Evolutionary conservation across 2,888 invertebrate genomes (phyloP).

Genomic region (Rhorus exstirpatorius): DNA sequence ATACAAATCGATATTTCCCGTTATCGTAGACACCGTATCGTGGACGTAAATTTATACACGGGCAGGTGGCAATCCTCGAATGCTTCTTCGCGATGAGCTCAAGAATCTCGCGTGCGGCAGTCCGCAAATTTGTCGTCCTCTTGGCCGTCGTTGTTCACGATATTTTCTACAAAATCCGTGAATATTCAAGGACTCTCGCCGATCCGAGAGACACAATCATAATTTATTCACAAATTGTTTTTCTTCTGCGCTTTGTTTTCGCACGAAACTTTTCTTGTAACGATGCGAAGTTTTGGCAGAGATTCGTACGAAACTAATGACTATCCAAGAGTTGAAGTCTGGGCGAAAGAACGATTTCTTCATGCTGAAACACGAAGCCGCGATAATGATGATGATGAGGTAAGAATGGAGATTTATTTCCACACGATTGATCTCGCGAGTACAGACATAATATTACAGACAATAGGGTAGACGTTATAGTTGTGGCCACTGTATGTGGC

Average conservation of each 20-base stretch:
- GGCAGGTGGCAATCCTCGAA: constrained; percentile 42
- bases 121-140: constrained; percentile 51
- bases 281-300: constrained; percentile 6
- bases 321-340: constrained; percentile 41
- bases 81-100: constrained; percentile 55
- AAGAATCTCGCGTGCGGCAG: constrained; percentile 63
- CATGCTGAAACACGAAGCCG: constrained; percentile 2
- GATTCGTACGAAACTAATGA: constrained; percentile 11
- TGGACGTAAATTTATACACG: background rate
- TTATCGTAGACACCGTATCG: constrained; percentile 36
- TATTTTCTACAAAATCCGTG: constrained; percentile 46
- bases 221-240: constrained; percentile 49
- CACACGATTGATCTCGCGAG: constrained; percentile 22
- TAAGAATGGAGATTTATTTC: constrained; percentile 15
- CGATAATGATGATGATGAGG: constrained; percentile 16
- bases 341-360: constrained; percentile 15
- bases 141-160: constrained; percentile 16
- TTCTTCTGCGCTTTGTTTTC: constrained; percentile 11
- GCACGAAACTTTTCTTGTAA: constrained; percentile 20
- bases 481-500: too few species aligned
- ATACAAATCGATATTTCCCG: constrained; percentile 62
- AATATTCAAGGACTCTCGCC: constrained; percentile 60
- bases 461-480: too few species aligned
- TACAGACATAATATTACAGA: background rate
- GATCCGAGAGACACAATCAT: constrained; percentile 41